Conservation (phyloP, 2,797 vertebrate species). For the Gymnodraco acuticeps region DNA sequence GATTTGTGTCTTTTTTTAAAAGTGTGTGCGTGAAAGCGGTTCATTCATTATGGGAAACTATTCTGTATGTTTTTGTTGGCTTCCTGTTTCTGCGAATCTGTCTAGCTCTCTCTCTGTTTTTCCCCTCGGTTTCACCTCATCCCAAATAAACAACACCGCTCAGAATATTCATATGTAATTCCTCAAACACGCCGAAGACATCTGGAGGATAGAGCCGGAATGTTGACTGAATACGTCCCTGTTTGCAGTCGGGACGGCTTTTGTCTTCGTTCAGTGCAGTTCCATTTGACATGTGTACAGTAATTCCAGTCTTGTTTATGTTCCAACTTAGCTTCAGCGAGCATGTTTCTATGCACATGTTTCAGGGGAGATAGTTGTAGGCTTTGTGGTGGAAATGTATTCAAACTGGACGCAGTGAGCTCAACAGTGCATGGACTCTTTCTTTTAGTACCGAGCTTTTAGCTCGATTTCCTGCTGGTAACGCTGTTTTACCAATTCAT, state of each 20-base stretch:
- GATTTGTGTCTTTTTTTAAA: conserved; percentile 13
- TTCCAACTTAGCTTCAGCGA: conserved; percentile 33
- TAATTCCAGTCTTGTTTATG: conserved; percentile 51
- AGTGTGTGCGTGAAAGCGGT: not conserved
- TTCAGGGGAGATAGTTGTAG: conserved; percentile 1
- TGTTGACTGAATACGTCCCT: conserved; percentile 57
- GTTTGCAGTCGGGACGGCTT: conserved; percentile 26
- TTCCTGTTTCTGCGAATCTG: not conserved
- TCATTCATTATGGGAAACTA: conserved; percentile 17
- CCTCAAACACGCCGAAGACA: conserved; percentile 42
- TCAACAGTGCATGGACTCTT: conserved; percentile 30
- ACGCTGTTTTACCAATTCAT: conserved; percentile 68
- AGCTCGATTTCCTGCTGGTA: conserved; percentile 60
- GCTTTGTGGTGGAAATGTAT: conserved; percentile 23
- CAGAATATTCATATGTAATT: conserved; percentile 43
- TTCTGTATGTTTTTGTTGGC: conserved; percentile 1
- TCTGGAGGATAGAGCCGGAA: conserved; percentile 35
- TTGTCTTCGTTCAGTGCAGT: conserved; percentile 36
- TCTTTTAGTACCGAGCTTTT: conserved; percentile 58
- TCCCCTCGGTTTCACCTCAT: conserved; percentile 18
- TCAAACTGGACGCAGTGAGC: conserved; percentile 11
- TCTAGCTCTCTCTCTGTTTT: conserved; percentile 12
- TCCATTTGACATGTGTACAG: conserved; percentile 52
- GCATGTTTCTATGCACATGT: conserved; percentile 2
- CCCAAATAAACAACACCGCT: conserved; percentile 36